Conservation (phyloP, 2,797 vertebrate species). For the Eospalax fontanierii region DNA sequence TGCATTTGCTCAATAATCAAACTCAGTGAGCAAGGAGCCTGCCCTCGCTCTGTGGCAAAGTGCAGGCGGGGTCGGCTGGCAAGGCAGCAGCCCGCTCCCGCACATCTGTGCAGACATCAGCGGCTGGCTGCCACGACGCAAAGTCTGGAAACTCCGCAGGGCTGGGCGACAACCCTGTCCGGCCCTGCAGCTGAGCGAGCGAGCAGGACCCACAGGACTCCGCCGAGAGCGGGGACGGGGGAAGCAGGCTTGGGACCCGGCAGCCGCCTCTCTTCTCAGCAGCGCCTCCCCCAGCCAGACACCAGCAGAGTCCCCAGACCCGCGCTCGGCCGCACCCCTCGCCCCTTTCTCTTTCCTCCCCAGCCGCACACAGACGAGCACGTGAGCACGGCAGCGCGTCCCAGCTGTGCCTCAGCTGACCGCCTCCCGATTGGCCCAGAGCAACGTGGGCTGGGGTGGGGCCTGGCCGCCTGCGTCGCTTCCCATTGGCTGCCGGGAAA, state of each 20-base stretch:
- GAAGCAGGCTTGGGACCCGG: neutral
- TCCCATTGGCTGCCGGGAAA: slow-evolving; percentile 82
- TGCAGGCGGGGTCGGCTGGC: neutral
- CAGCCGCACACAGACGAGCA: slow-evolving; percentile 75
- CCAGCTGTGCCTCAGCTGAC: slow-evolving; percentile 83
- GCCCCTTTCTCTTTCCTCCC: slow-evolving; percentile 38
- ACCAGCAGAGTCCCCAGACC: neutral
- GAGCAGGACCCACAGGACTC: neutral
- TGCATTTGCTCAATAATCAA: slow-evolving; percentile 41
- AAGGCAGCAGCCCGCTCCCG: slow-evolving; percentile 1
- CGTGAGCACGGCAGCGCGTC: slow-evolving; percentile 68
- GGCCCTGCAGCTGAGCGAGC: neutral
- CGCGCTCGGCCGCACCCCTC: slow-evolving; percentile 34
- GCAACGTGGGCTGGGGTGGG: slow-evolving; percentile 81
- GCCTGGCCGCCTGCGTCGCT: slow-evolving; percentile 73
- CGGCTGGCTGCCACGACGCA: neutral
- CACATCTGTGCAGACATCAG: neutral
- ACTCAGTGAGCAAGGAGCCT: neutral
- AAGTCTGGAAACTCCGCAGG: neutral
- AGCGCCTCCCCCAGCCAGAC: slow-evolving; percentile 75
- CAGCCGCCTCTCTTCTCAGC: slow-evolving; percentile 55
- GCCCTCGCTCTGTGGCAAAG: neutral
- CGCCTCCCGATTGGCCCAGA: slow-evolving; percentile 71
- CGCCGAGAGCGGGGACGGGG: slow-evolving; percentile 5
- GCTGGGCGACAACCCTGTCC: slow-evolving; percentile 7